These are phyloP conservation scores for Cydia fagiglandana DNA, from an alignment of 1,140 invertebrate species.

Conservation along the genomic window DNA sequence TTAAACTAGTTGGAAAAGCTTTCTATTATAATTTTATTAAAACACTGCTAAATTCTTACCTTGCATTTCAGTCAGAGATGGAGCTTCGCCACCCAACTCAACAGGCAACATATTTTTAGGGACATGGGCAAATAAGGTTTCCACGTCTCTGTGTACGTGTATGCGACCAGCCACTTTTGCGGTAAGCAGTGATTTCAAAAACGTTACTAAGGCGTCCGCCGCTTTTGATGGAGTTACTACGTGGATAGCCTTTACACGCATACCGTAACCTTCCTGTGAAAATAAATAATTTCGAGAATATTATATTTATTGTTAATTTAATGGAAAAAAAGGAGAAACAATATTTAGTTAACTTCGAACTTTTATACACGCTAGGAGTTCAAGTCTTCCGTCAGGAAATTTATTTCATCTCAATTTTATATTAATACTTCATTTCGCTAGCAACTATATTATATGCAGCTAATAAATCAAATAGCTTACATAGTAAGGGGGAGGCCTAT, in stretches of 20 bases:
- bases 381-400: too few relatives aligned
- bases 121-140: neutral
- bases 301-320: neutral
- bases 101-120: slow-evolving; percentile 2
- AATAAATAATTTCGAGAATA: slow-evolving; percentile 30
- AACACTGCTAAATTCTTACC: slow-evolving; percentile 27
- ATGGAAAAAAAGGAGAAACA: neutral
- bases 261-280: slow-evolving; percentile 49
- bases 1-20: too few relatives aligned
- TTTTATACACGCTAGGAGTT: too few relatives aligned
- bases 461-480: too few relatives aligned
- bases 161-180: slow-evolving; percentile 1
- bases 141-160: neutral
- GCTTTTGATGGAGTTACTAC: slow-evolving; percentile 44
- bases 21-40: too few relatives aligned
- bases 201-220: slow-evolving; percentile 39
- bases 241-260: slow-evolving; percentile 48
- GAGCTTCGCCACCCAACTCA: neutral
- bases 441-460: too few relatives aligned
- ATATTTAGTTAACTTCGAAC: too few relatives aligned
- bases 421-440: too few relatives aligned
- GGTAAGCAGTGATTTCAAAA: slow-evolving; percentile 45
- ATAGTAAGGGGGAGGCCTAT: too few relatives aligned
- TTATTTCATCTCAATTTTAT: too few relatives aligned
- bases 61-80: slow-evolving; percentile 37